A percentile compares a stretch with the other conserved stretches of the same genome.
Evolutionary conservation across 2,888 invertebrate species (phyloP).

Genomic region (Cordilura impudica): DNA sequence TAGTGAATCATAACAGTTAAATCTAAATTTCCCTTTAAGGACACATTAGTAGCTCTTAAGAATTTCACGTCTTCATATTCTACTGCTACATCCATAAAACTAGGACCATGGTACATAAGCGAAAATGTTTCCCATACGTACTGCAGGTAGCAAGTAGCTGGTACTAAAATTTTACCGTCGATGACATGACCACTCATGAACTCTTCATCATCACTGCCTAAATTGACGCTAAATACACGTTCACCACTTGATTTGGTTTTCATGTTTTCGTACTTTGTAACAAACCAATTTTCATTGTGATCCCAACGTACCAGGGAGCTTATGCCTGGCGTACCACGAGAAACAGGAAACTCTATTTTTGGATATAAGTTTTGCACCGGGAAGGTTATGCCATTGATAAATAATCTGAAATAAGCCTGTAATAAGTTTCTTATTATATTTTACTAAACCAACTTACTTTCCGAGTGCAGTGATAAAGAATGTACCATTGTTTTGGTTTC

Average conservation of each 20-base stretch:
- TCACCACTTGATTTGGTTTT: constrained; percentile 85
- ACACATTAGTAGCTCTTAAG: constrained; percentile 88
- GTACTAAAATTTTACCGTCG: constrained; percentile 85
- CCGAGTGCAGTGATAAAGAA: constrained; percentile 76
- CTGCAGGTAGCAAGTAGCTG: constrained; percentile 88
- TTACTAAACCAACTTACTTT: constrained; percentile 74
- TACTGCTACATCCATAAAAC: constrained; percentile 83
- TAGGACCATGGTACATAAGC: constrained; percentile 82
- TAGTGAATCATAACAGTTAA: constrained; percentile 81
- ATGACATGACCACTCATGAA: constrained; percentile 90
- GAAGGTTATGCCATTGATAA: constrained; percentile 86
- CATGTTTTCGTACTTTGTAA: constrained; percentile 83
- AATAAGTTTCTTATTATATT: constrained; percentile 59
- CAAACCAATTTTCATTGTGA: constrained; percentile 85
- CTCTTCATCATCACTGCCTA: constrained; percentile 83
- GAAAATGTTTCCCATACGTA: constrained; percentile 87
- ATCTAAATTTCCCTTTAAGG: constrained; percentile 81
- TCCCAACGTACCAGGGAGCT: constrained; percentile 90
- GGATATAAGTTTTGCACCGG: constrained; percentile 87
- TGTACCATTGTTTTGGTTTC: constrained; percentile 77
- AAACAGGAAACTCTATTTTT: constrained; percentile 86
- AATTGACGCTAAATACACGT: constrained; percentile 81
- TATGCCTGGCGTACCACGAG: constrained; percentile 89
- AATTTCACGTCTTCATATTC: constrained; percentile 90
- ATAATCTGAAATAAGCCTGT: constrained; percentile 81